Conservation (phyloP, 2,888 invertebrate species). For the Artemia sp. region DNA sequence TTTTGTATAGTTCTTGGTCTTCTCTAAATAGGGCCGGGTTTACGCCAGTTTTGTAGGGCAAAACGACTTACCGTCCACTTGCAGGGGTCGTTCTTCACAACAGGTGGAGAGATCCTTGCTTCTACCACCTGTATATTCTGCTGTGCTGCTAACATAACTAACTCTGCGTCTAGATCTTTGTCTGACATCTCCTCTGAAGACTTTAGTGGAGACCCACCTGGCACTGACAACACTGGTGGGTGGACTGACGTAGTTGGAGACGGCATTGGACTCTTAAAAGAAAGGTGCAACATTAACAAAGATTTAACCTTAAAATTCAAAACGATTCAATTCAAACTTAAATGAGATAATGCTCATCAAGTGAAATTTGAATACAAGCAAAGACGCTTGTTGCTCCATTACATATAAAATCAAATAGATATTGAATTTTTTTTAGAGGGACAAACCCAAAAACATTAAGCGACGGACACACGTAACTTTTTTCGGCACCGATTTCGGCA, state of each 20-base stretch:
- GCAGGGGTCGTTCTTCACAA: conserved; percentile 41
- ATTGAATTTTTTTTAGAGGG: no score
- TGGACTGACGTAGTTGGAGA: neutral
- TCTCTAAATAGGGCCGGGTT: no score
- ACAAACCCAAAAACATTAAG: no score
- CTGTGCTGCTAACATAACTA: conserved; percentile 21
- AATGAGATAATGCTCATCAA: neutral
- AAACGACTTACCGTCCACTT: conserved; percentile 40
- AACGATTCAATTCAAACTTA: neutral
- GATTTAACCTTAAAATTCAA: neutral
- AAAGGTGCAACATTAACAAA: neutral
- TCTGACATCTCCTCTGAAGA: conserved; percentile 15
- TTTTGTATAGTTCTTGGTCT: no score
- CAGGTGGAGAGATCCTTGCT: conserved; percentile 7
- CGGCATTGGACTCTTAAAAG: neutral
- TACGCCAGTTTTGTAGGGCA: no score
- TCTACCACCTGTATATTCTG: conserved; percentile 19
- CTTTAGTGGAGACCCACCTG: neutral
- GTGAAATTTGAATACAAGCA: no score
- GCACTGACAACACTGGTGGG: neutral
- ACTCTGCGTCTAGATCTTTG: conserved; percentile 21
- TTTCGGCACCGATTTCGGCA: no score
- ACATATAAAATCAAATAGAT: no score
- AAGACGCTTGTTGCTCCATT: no score
- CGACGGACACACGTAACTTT: no score